These are phyloP conservation scores for Micropterix aruncella DNA, from an alignment of 2,888 invertebrate species.

Conservation along the genomic window DNA sequence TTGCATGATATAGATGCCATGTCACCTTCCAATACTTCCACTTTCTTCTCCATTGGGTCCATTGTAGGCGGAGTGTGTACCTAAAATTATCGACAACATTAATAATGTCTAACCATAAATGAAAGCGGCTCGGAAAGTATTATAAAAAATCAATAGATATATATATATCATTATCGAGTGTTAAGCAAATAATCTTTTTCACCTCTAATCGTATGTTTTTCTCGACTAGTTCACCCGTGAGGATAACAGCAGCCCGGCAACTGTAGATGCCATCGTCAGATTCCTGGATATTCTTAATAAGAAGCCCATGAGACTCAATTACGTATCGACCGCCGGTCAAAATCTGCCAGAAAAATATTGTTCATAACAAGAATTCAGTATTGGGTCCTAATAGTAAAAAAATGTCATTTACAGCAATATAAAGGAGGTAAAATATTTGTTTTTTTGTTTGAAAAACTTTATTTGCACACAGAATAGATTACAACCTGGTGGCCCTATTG, in stretches of 20 bases:
- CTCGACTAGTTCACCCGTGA: conserved; percentile 65
- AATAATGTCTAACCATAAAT: too few species aligned
- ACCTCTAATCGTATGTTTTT: conserved; percentile 71
- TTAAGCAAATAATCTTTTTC: too few species aligned
- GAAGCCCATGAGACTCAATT: conserved; percentile 57
- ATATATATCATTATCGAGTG: not conserved
- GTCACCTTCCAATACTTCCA: conserved; percentile 70
- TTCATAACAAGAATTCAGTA: not conserved
- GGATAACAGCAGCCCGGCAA: conserved; percentile 73
- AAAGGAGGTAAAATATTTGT: not conserved
- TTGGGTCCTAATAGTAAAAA: too few species aligned
- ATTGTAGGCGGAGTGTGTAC: conserved; percentile 65
- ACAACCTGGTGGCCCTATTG: too few species aligned
- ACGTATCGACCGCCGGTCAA: conserved; percentile 57
- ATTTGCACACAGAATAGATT: not conserved
- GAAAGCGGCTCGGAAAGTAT: too few species aligned
- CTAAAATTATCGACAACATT: conserved; percentile 25
- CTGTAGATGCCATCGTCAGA: conserved; percentile 78
- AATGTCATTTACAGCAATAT: too few species aligned
- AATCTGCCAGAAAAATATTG: conserved; percentile 29
- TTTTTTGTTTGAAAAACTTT: too few species aligned
- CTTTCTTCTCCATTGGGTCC: conserved; percentile 39
- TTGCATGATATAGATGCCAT: conserved; percentile 60
- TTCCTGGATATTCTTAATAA: conserved; percentile 64
- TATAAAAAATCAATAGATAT: not conserved